Percentiles rank a stretch among this genome's conserved stretches.
Evolutionary conservation across 2,113 vertebrate species (phyloP).

Genomic region (Amphilophus citrinellus): DNA sequence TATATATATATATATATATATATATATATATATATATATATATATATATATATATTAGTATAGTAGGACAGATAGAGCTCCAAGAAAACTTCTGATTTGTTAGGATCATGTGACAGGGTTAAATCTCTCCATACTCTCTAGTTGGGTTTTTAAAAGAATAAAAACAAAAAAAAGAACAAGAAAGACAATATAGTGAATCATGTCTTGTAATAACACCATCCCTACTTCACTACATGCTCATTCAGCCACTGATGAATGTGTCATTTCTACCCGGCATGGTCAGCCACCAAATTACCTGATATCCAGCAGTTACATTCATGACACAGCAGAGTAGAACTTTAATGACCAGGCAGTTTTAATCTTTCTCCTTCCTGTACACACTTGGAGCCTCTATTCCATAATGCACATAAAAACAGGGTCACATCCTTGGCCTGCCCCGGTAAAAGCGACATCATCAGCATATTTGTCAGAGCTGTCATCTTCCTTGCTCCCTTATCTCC

Average conservation of each 20-base stretch:
- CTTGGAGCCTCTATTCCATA: not conserved
- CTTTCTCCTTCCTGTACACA: not conserved
- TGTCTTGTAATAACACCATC: conserved; percentile 15
- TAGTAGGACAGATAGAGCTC: not conserved
- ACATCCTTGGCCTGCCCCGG: not conserved
- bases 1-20: too few species aligned
- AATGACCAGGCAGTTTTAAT: not conserved
- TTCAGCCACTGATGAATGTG: conserved; percentile 23
- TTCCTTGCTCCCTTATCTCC: not conserved
- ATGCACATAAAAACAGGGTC: not conserved
- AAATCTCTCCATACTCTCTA: not conserved
- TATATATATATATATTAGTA: too few species aligned
- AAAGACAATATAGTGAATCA: conserved; percentile 2
- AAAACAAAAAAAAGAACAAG: not conserved
- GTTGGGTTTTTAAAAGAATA: not conserved
- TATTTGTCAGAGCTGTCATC: conserved; percentile 2
- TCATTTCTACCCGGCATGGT: conserved; percentile 19
- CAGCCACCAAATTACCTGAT: not conserved
- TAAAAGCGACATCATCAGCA: conserved; percentile 1
- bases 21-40: too few species aligned
- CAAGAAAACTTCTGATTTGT: not conserved
- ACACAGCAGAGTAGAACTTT: not conserved
- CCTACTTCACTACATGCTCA: conserved; percentile 19
- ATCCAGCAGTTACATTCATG: not conserved
- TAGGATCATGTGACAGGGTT: conserved; percentile 8